Conservation (phyloP, 2,888 invertebrate species). For the Actias luna region DNA sequence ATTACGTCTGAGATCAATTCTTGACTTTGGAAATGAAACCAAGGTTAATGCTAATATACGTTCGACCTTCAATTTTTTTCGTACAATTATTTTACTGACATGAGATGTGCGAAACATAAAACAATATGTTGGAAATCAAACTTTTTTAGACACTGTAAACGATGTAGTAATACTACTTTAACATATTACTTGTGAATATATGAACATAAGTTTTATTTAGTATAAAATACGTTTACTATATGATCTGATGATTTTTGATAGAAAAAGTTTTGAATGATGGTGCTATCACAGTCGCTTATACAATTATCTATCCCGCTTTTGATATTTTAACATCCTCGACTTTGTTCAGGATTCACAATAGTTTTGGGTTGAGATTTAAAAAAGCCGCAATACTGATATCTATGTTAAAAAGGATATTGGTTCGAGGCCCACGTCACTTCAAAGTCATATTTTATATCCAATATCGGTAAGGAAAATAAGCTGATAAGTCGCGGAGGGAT, state of each 20-base stretch:
- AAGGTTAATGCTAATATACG: slow-evolving; percentile 61
- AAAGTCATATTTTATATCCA: not conserved
- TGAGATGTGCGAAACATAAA: slow-evolving; percentile 14
- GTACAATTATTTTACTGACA: slow-evolving; percentile 35
- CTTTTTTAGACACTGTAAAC: not conserved
- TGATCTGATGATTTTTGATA: not conserved
- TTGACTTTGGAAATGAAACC: slow-evolving; percentile 61
- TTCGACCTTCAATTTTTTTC: slow-evolving; percentile 61
- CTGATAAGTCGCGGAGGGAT: not conserved
- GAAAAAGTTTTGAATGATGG: not conserved
- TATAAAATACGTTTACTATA: not conserved
- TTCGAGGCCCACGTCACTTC: not conserved
- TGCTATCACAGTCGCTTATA: not conserved
- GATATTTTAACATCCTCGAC: too few relatives aligned
- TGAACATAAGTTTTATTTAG: not conserved
- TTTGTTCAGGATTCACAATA: too few relatives aligned
- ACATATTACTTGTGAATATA: not conserved
- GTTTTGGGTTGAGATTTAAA: too few relatives aligned
- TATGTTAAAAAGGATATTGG: not conserved
- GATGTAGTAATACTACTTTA: not conserved
- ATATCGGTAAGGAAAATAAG: not conserved
- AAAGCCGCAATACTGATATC: too few relatives aligned
- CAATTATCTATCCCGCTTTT: too few relatives aligned
- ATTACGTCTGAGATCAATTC: slow-evolving; percentile 64
- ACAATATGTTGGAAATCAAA: slow-evolving; percentile 12